phyloP scores from a whole-genome alignment of 35 echinoderm and acorn worm genomes.

The Hemicentrotus pulcherrimus region DNA sequence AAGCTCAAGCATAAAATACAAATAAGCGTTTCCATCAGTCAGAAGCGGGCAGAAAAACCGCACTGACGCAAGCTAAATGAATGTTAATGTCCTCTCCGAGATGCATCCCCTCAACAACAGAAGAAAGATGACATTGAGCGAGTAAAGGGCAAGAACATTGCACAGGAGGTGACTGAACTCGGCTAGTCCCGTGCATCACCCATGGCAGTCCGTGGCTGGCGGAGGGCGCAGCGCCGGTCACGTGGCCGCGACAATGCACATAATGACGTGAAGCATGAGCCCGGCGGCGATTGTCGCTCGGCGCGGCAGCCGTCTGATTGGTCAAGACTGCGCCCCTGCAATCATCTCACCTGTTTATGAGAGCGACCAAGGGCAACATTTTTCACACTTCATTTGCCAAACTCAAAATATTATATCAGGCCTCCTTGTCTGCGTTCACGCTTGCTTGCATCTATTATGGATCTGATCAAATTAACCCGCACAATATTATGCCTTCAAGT shows the following conservation, averaged over 20 bases:
- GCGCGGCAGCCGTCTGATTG: conserved; percentile 10
- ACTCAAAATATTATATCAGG: conserved; percentile 40
- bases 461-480: conserved; percentile 36
- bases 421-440: conserved; percentile 20
- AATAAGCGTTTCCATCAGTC: background rate
- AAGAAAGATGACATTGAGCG: conserved; percentile 36
- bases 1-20: conserved; percentile 17
- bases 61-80: conserved; percentile 15
- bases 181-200: background rate
- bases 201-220: background rate
- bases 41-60: background rate
- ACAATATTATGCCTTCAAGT: conserved; percentile 30
- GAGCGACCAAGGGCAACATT: conserved; percentile 27
- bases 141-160: conserved; percentile 51
- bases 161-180: conserved; percentile 44
- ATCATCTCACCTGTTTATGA: conserved; percentile 39
- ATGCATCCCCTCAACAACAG: background rate
- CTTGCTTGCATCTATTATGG: conserved; percentile 8
- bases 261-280: conserved; percentile 43
- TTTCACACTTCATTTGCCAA: conserved; percentile 47
- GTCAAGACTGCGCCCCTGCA: conserved; percentile 28
- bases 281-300: background rate
- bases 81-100: conserved; percentile 27
- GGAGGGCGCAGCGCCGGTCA: conserved; percentile 15
- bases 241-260: conserved; percentile 41